Evolutionary conservation across 2,113 vertebrate species (phyloP).

Genomic region (Varanus komodoensis): DNA sequence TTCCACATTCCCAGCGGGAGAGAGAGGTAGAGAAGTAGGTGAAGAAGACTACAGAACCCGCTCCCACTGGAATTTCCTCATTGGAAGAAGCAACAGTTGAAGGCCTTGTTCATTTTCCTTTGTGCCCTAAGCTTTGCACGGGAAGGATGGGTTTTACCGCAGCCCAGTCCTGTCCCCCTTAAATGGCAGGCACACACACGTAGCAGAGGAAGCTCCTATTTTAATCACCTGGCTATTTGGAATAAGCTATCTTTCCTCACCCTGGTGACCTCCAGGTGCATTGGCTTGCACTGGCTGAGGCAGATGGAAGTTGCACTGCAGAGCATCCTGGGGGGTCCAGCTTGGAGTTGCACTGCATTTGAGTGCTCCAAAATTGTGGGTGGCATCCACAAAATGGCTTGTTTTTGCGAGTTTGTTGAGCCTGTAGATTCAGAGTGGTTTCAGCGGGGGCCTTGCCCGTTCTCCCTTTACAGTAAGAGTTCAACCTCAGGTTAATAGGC

Average conservation of each 20-base stretch:
- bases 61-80: neutral
- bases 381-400: neutral
- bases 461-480: slow-evolving; percentile 39
- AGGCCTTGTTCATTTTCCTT: neutral
- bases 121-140: neutral
- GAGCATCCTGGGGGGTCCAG: too few relatives aligned
- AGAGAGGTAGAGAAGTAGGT: neutral
- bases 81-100: too few relatives aligned
- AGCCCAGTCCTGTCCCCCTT: neutral
- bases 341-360: too few relatives aligned
- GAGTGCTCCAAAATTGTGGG: neutral
- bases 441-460: slow-evolving; percentile 32
- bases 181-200: neutral
- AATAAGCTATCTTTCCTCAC: neutral
- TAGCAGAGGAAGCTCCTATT: neutral
- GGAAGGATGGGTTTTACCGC: neutral
- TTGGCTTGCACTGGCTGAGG: too few relatives aligned
- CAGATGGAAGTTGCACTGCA: too few relatives aligned
- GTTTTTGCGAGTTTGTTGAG: slow-evolving; percentile 23
- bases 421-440: slow-evolving; percentile 22
- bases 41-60: too few relatives aligned
- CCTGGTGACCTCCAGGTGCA: too few relatives aligned
- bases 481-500: slow-evolving; percentile 65
- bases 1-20: too few relatives aligned
- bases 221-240: neutral